Evolutionary conservation across 2,888 invertebrate genomes (phyloP).

Genomic region (Monochamus alternatus): DNA sequence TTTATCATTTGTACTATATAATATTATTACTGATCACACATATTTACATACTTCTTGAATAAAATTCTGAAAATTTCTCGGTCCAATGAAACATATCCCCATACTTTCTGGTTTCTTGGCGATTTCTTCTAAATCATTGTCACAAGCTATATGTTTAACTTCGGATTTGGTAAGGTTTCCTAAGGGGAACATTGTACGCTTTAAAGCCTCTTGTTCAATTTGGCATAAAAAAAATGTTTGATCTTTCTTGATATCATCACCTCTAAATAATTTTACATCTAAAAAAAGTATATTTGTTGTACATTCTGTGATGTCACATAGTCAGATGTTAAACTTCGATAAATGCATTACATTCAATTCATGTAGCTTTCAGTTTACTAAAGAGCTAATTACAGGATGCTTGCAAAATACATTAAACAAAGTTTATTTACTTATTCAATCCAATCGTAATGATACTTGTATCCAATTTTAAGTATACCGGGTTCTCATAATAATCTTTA

Average conservation of each 20-base stretch:
- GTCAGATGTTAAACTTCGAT: no score
- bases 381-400: no score
- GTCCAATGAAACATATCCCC: constrained; percentile 98
- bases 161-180: constrained; percentile 83
- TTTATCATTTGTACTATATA: no score
- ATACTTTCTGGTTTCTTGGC: constrained; percentile 88
- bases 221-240: constrained; percentile 96
- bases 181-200: constrained; percentile 92
- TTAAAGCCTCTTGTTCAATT: constrained; percentile 84
- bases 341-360: no score
- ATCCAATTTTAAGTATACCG: no score
- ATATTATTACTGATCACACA: no score
- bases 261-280: constrained; percentile 82
- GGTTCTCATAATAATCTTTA: no score
- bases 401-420: no score
- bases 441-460: no score
- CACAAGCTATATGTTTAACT: constrained; percentile 85
- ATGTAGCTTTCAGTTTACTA: no score
- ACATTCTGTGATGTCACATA: no score
- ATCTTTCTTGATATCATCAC: constrained; percentile 87
- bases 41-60: constrained; percentile 83
- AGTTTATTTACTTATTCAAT: no score
- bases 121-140: constrained; percentile 79
- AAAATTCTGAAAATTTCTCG: constrained; percentile 89
- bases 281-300: constrained; percentile 47